Evolutionary conservation across 1,140 invertebrate genomes (phyloP), one percentile per base, ranked within the genome.

Genomic region (Drosophila pseudoananassae): DNA sequence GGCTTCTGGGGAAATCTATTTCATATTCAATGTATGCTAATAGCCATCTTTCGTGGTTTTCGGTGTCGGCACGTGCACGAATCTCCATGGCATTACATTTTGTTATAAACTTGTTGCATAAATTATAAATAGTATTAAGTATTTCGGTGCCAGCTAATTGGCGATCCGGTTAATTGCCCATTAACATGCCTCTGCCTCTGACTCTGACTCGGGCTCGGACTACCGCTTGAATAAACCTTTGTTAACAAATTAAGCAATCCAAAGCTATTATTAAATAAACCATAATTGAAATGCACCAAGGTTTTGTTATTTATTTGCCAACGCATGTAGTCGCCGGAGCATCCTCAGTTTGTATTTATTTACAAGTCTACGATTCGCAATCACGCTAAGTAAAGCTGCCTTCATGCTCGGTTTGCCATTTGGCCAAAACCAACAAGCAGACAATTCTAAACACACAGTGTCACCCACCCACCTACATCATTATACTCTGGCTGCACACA

Each of bases 241-340:
- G 83, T 85, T 88, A 83, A 83, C 82, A 87, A 65, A 75, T 87
- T 82, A 76, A 78, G 83, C 83, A 87, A 87, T 76, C 66, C 66
- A 52, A 59, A 70, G 76, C 76, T 50, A 70, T 80, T 69, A 85
- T 84, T 84, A 87, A 87, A 59, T 78, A 76, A 88, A 55, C 65
- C 68, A 88, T 83, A 85, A 82, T 82, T 82, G 69, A 85, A 75
- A 68, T 85, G 82, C 82, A 69, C 81, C 78, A 87, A 87, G 82
- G 82, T 60, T 60, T 31, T 14, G 4, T 14, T 14, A 56, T 47
- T 47, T 45, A 52, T 68, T 46, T 59, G 60, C 50, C 56, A 50
- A 64, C 69, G 76, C 47, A 36, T 40, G 72, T 17, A 50, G 43
- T 20, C 20, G 2, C 20, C 54, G 43, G 53, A 49, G 55, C 66